Evolutionary conservation across 2,113 vertebrate genomes (phyloP).

Genomic region (Hypomesus transpacificus): DNA sequence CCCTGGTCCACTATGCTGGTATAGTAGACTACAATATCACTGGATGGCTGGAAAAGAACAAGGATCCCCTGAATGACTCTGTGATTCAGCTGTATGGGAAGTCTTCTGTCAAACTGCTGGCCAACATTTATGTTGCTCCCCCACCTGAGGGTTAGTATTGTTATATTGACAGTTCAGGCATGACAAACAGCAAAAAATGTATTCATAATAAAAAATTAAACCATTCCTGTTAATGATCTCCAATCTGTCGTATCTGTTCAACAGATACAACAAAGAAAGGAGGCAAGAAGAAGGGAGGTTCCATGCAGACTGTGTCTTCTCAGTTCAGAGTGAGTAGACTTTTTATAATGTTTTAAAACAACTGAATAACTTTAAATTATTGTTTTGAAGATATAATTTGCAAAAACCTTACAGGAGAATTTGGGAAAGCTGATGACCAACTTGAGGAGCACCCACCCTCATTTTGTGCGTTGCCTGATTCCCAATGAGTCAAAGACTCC

Average conservation of each 20-base stretch:
- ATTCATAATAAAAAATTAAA: neutral
- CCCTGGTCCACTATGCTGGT: slow-evolving; percentile 75
- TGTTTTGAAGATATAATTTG: neutral
- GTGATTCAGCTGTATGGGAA: slow-evolving; percentile 76
- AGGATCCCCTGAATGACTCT: slow-evolving; percentile 87
- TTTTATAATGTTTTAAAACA: too few relatives aligned
- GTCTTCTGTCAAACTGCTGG: slow-evolving; percentile 71
- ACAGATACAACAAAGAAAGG: slow-evolving; percentile 28
- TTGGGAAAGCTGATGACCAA: slow-evolving; percentile 82
- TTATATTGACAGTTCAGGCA: too few relatives aligned
- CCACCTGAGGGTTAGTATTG: neutral
- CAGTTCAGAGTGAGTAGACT: slow-evolving; percentile 70
- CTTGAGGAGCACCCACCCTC: slow-evolving; percentile 77
- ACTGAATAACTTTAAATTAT: neutral
- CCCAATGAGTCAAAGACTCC: slow-evolving; percentile 85
- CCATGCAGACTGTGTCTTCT: slow-evolving; percentile 85
- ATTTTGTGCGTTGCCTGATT: slow-evolving; percentile 82
- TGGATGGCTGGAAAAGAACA: slow-evolving; percentile 92
- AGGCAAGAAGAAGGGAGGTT: slow-evolving; percentile 83
- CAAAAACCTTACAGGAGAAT: slow-evolving; percentile 70
- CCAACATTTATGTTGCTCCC: slow-evolving; percentile 40
- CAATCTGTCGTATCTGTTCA: slow-evolving; percentile 35
- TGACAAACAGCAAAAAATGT: neutral
- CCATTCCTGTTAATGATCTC: slow-evolving; percentile 47
- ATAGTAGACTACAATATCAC: slow-evolving; percentile 80